A percentile compares a stretch with the other conserved stretches of the same genome.
phyloP scores from a whole-genome alignment of 2,113 vertebrate genomes.

The Orientallactaga bullata region DNA sequence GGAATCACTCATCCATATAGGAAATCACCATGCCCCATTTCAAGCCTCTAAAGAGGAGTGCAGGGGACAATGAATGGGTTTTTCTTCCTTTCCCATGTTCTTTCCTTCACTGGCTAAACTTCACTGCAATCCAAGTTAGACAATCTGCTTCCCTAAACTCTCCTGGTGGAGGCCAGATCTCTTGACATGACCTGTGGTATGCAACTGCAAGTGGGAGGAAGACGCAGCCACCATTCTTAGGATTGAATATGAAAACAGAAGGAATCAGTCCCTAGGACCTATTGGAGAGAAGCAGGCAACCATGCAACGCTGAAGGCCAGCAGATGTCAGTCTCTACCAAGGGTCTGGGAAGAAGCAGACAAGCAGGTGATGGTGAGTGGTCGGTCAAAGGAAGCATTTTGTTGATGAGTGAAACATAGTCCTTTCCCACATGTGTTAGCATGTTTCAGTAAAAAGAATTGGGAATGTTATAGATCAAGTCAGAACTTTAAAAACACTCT shows the following conservation, averaged over 20 bases:
- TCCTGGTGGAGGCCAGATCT: not conserved
- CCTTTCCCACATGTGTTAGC: too few relatives aligned
- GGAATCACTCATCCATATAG: not conserved
- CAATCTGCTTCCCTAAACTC: not conserved
- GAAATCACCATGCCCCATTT: not conserved
- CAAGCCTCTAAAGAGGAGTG: not conserved
- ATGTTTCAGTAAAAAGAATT: not conserved
- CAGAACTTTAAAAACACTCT: not conserved
- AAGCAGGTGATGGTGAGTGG: not conserved
- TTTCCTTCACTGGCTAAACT: not conserved
- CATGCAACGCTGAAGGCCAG: too few relatives aligned
- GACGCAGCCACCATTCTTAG: not conserved
- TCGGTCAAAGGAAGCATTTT: not conserved
- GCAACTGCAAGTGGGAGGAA: not conserved
- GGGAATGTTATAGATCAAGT: not conserved
- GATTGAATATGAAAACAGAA: too few relatives aligned
- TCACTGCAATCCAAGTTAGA: not conserved
- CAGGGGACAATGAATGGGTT: not conserved
- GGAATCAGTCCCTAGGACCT: too few relatives aligned
- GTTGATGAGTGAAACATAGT: not conserved
- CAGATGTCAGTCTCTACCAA: not conserved
- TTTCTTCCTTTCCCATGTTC: not conserved
- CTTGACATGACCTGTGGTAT: not conserved
- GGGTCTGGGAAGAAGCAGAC: not conserved
- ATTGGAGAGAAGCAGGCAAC: too few relatives aligned